Conservation (phyloP, 2,113 vertebrate species). For the Triplophysa dalaica region DNA sequence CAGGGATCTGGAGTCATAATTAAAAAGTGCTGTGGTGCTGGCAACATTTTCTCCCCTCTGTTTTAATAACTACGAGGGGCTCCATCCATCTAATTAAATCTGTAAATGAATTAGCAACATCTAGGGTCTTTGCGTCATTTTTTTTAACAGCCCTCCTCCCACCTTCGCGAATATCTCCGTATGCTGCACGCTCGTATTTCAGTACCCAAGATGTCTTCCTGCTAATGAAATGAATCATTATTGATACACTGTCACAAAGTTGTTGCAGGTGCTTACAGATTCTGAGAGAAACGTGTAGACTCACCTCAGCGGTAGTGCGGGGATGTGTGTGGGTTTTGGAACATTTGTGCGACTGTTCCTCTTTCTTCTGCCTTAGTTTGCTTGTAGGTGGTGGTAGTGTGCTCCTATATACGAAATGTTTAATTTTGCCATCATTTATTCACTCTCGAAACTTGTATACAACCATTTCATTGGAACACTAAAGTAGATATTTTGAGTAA, state of each 20-base stretch:
- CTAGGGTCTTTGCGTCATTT: constrained; percentile 56
- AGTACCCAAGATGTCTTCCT: constrained; percentile 28
- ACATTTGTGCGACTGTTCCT: background rate
- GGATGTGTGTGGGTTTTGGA: background rate
- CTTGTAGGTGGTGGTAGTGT: background rate
- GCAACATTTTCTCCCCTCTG: constrained; percentile 64
- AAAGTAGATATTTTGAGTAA: too few species aligned
- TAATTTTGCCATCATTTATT: too few species aligned
- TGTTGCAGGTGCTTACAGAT: constrained; percentile 36
- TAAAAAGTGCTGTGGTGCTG: constrained; percentile 69
- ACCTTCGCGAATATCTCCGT: constrained; percentile 57
- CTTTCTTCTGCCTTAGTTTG: background rate
- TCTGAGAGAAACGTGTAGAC: constrained; percentile 32
- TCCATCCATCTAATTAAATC: constrained; percentile 72
- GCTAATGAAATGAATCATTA: constrained; percentile 56
- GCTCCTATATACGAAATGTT: too few species aligned
- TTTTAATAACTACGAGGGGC: constrained; percentile 68
- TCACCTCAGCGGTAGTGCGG: constrained; percentile 1
- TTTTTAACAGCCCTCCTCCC: constrained; percentile 56
- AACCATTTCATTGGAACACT: too few species aligned
- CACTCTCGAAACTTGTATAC: too few species aligned
- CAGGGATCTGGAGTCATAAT: constrained; percentile 68
- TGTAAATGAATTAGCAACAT: constrained; percentile 71
- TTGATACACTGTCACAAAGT: constrained; percentile 52
- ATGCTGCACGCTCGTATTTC: constrained; percentile 43